Percentiles rank a stretch among this genome's conserved stretches.
Conservation (phyloP, 1,140 invertebrate species). For the Ylistrum balloti region DNA sequence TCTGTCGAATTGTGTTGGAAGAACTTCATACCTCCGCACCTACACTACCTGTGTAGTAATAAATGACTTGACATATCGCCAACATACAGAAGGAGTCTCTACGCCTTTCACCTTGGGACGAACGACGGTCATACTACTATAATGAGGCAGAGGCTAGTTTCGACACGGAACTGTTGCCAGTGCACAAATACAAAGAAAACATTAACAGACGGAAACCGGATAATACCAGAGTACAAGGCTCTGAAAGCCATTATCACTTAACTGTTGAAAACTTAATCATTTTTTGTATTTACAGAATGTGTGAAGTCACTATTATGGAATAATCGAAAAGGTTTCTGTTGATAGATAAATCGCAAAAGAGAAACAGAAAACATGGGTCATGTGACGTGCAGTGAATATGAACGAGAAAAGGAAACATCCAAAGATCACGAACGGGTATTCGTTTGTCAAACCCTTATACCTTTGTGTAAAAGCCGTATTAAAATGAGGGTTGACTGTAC, state of each 20-base stretch:
- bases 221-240: background rate
- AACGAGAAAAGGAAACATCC: no score
- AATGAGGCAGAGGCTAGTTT: background rate
- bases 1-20: background rate
- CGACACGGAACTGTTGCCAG: background rate
- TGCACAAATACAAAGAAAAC: conserved; percentile 3
- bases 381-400: background rate
- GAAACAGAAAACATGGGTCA: background rate
- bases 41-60: background rate
- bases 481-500: no score
- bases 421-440: no score
- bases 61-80: background rate
- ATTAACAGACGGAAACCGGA: background rate
- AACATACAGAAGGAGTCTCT: background rate
- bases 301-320: background rate
- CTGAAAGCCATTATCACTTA: background rate
- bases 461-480: no score
- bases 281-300: background rate
- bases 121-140: background rate
- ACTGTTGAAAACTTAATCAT: background rate
- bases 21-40: background rate
- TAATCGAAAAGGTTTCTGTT: background rate
- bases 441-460: no score
- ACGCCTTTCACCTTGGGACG: background rate
- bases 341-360: background rate